Conservation (phyloP, 2,888 invertebrate species). For the Catonia carolina region DNA sequence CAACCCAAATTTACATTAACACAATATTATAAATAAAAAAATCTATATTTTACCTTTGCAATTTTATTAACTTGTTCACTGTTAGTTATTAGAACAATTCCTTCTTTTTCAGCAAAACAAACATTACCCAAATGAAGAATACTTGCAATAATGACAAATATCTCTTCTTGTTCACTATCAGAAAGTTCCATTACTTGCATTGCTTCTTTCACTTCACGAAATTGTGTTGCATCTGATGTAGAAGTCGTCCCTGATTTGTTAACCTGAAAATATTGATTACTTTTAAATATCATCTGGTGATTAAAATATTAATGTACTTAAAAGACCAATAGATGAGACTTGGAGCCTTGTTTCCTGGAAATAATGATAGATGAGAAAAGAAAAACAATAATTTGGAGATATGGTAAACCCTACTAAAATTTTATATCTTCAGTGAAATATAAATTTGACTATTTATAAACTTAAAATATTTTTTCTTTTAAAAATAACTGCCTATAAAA, state of each 20-base stretch:
- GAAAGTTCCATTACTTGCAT: conserved; percentile 85
- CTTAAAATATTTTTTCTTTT: no score
- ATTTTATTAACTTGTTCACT: conserved; percentile 25
- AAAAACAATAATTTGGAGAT: no score
- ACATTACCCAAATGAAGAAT: conserved; percentile 90
- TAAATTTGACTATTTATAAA: no score
- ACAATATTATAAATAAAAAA: no score
- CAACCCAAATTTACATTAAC: no score
- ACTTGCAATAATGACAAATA: conserved; percentile 76
- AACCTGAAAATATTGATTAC: background rate
- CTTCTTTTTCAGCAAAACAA: conserved; percentile 50
- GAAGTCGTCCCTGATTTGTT: background rate
- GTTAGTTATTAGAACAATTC: conserved; percentile 24
- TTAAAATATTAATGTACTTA: background rate
- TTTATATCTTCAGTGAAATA: no score
- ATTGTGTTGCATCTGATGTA: conserved; percentile 13
- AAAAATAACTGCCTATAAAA: no score
- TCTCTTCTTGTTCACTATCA: conserved; percentile 75
- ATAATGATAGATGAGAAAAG: no score
- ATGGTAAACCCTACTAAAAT: no score
- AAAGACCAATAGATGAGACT: no score
- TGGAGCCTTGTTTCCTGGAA: no score
- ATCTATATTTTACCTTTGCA: conserved; percentile 29
- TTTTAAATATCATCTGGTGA: background rate
- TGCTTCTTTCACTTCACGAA: conserved; percentile 77